Conservation (phyloP, 2,888 invertebrate species). For the Plagodis pulveraria region DNA sequence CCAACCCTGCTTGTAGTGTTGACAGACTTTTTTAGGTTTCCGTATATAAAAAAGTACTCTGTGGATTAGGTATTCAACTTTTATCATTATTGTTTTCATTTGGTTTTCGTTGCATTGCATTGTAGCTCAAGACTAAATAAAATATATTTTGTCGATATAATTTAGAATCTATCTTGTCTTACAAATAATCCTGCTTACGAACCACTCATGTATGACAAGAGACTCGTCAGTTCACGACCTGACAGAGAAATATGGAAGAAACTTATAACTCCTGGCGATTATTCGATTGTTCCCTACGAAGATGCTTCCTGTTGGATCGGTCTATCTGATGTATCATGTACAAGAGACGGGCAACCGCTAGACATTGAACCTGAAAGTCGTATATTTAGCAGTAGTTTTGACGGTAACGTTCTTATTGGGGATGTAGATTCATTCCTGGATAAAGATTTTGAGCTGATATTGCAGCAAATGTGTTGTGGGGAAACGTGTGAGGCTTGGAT, state of each 20-base stretch:
- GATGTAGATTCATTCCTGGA: slow-evolving; percentile 78
- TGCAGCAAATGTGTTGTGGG: slow-evolving; percentile 80
- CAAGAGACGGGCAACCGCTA: slow-evolving; percentile 52
- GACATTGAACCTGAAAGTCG: slow-evolving; percentile 64
- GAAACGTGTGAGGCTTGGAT: slow-evolving; percentile 73
- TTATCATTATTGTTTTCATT: too few species aligned
- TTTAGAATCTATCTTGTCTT: not conserved
- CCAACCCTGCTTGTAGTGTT: too few species aligned
- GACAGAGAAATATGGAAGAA: slow-evolving; percentile 72
- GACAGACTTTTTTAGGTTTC: too few species aligned
- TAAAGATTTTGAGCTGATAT: slow-evolving; percentile 79
- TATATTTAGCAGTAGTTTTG: slow-evolving; percentile 64
- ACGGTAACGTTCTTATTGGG: slow-evolving; percentile 79
- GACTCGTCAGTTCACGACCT: slow-evolving; percentile 56
- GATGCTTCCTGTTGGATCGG: slow-evolving; percentile 72
- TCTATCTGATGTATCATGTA: slow-evolving; percentile 60
- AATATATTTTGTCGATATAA: too few species aligned
- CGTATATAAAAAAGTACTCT: too few species aligned
- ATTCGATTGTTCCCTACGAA: slow-evolving; percentile 70
- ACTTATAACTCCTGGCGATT: slow-evolving; percentile 69
- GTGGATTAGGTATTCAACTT: too few species aligned
- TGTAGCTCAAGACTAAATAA: too few species aligned
- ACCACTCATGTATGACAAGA: slow-evolving; percentile 56
- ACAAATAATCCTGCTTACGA: not conserved
- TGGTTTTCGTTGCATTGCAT: too few species aligned